Conservation (phyloP, 2,797 vertebrate species). For the Chelidonichthys spinosus region DNA sequence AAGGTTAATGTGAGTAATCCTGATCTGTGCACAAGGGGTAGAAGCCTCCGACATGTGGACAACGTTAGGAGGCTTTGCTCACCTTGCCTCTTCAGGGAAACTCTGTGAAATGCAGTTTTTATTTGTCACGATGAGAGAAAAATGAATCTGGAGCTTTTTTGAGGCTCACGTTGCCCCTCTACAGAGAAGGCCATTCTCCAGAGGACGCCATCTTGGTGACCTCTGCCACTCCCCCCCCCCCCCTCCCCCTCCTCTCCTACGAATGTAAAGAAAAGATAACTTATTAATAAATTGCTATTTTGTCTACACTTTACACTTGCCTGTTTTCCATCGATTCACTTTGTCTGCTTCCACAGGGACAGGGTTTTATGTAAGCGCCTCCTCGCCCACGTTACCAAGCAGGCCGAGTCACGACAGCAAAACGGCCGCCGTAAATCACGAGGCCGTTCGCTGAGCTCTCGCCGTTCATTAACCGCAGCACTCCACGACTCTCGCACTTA, state of each 20-base stretch:
- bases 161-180: slow-evolving; percentile 32
- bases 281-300: slow-evolving; percentile 99
- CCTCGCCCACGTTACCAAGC: slow-evolving; percentile 45
- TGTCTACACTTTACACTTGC: slow-evolving; percentile 87
- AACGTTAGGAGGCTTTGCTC: slow-evolving; percentile 84
- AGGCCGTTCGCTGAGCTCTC: slow-evolving; percentile 24
- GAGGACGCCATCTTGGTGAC: slow-evolving; percentile 53
- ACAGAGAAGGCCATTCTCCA: slow-evolving; percentile 61
- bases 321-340: slow-evolving; percentile 26
- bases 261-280: slow-evolving; percentile 97
- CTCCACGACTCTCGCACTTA: slow-evolving; percentile 35
- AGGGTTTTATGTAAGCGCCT: slow-evolving; percentile 58
- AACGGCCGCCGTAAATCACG: slow-evolving; percentile 43
- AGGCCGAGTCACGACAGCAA: slow-evolving; percentile 64
- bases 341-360: slow-evolving; percentile 40
- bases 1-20: slow-evolving; percentile 58
- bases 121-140: slow-evolving; percentile 63
- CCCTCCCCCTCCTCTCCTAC: slow-evolving; percentile 83
- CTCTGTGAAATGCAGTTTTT: slow-evolving; percentile 87
- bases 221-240: slow-evolving; percentile 56
- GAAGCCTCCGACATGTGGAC: slow-evolving; percentile 62
- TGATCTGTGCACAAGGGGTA: slow-evolving; percentile 55
- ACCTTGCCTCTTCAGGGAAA: slow-evolving; percentile 90
- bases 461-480: slow-evolving; percentile 47
- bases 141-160: slow-evolving; percentile 46